Evolutionary conservation across 1,140 invertebrate species (phyloP).

Genomic region (Galleria mellonella): DNA sequence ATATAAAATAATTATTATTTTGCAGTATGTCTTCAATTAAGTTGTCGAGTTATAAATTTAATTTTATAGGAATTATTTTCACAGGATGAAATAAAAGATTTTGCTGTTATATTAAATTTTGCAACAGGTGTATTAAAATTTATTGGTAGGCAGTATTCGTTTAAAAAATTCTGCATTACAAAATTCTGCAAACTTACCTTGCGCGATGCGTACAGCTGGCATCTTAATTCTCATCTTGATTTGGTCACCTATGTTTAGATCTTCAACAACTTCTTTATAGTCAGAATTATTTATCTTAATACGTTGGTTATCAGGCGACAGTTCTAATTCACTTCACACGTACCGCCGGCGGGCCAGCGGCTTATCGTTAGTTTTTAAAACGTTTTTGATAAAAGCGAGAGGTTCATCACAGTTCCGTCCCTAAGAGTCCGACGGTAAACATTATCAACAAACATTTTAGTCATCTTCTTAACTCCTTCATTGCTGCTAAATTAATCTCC

Average conservation of each 20-base stretch:
- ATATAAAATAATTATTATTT: background rate
- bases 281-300: constrained; percentile 58
- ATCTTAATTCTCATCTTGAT: constrained; percentile 96
- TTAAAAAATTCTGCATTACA: too few species aligned
- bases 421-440: constrained; percentile 54
- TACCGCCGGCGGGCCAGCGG: constrained; percentile 60
- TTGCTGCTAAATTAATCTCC: constrained; percentile 16
- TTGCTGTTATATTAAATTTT: too few species aligned
- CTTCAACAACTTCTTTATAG: constrained; percentile 61
- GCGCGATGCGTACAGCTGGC: constrained; percentile 93
- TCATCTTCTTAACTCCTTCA: constrained; percentile 50
- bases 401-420: constrained; percentile 40
- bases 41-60: too few species aligned
- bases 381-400: constrained; percentile 52
- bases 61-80: background rate
- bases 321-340: constrained; percentile 60
- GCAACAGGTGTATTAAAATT: too few species aligned
- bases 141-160: too few species aligned
- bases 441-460: constrained; percentile 27
- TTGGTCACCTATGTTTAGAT: constrained; percentile 73
- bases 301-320: constrained; percentile 43
- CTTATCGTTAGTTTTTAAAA: constrained; percentile 59
- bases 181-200: constrained; percentile 77
- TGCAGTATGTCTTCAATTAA: too few species aligned
- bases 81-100: background rate